A percentile compares a stretch with the other conserved stretches of the same genome.
These are phyloP conservation scores for Leucozona laternaria DNA, from an alignment of 2,888 invertebrate species.

Conservation along the genomic window DNA sequence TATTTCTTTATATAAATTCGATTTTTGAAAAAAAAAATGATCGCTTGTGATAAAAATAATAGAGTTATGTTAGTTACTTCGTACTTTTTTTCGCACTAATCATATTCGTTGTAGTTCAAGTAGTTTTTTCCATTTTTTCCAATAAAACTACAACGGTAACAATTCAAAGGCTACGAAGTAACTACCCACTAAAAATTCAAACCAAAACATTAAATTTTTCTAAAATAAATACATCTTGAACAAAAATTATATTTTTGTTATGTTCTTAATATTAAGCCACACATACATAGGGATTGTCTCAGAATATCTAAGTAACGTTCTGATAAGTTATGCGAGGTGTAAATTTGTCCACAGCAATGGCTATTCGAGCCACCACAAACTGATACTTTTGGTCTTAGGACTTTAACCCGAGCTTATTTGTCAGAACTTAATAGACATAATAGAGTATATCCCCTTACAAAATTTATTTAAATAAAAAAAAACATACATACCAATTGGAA, in stretches of 20 bases:
- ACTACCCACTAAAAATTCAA: too few relatives aligned
- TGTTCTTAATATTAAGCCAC: constrained; percentile 39
- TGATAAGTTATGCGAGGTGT: background rate
- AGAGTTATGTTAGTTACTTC: background rate
- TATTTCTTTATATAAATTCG: background rate
- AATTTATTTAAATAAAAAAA: constrained; percentile 10
- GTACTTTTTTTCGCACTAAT: background rate
- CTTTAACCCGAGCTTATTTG: too few relatives aligned
- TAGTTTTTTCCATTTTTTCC: background rate
- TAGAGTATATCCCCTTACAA: background rate
- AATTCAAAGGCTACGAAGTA: background rate
- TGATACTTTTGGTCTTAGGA: background rate
- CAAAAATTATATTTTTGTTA: constrained; percentile 9
- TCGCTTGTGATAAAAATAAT: constrained; percentile 63
- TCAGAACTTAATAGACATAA: background rate
- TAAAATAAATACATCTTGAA: background rate
- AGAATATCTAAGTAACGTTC: background rate
- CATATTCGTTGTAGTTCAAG: background rate
- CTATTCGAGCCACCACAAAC: too few relatives aligned
- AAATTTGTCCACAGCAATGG: too few relatives aligned
- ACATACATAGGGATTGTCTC: background rate
- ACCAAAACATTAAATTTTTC: too few relatives aligned
- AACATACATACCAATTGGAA: constrained; percentile 34
- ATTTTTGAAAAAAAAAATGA: constrained; percentile 32
- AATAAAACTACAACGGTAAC: background rate